phyloP scores from a whole-genome alignment of 2,113 vertebrate genomes.

The Ranitomeya imitator region DNA sequence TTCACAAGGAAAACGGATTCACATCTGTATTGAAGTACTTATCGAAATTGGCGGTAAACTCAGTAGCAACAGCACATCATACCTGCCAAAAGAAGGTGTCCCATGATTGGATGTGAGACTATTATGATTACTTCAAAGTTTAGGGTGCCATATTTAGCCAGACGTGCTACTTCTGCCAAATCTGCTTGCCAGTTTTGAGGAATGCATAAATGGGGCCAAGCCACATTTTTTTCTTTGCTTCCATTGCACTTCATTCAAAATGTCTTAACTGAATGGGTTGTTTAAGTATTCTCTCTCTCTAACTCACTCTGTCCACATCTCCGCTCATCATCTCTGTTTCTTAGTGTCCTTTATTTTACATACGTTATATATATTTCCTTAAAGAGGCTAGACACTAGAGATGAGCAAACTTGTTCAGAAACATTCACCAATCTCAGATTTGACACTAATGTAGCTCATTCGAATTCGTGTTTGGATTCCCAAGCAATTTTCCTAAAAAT shows the following conservation, averaged over 20 bases:
- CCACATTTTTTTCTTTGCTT: not conserved
- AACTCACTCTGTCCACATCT: too few relatives aligned
- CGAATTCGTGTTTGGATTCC: too few relatives aligned
- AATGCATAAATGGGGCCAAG: not conserved
- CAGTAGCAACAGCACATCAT: not conserved
- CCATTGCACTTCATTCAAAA: not conserved
- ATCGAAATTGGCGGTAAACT: not conserved
- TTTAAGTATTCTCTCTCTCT: not conserved
- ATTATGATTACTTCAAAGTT: not conserved
- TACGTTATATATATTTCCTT: too few relatives aligned
- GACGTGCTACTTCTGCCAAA: not conserved
- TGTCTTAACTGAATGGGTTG: not conserved
- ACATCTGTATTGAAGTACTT: not conserved
- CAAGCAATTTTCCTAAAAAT: too few relatives aligned
- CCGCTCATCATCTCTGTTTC: too few relatives aligned
- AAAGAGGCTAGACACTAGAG: too few relatives aligned
- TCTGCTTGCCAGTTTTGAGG: not conserved
- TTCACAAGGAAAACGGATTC: not conserved
- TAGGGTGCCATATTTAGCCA: not conserved
- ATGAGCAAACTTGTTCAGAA: too few relatives aligned
- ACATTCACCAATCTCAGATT: too few relatives aligned
- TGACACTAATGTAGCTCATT: too few relatives aligned
- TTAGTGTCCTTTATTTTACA: too few relatives aligned
- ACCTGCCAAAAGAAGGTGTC: not conserved
- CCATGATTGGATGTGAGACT: not conserved